These are phyloP conservation scores for Pitangus sulphuratus DNA, from an alignment of 2,797 vertebrate species.

Conservation along the genomic window DNA sequence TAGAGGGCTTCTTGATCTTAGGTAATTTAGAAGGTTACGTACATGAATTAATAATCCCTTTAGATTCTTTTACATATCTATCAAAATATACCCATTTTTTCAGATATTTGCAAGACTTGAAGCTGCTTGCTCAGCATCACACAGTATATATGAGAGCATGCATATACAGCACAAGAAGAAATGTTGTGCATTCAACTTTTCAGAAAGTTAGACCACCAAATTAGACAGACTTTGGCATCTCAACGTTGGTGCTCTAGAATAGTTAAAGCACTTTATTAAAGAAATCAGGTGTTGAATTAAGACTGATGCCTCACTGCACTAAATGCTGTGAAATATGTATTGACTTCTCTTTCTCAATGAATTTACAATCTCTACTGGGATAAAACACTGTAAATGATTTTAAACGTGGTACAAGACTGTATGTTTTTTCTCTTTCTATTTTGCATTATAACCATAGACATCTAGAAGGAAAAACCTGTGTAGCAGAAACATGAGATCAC, in stretches of 20 bases:
- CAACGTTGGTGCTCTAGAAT: background rate
- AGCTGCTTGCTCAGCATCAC: background rate
- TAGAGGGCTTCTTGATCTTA: background rate
- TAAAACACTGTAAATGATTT: background rate
- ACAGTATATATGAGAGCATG: accelerated
- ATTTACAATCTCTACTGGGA: background rate
- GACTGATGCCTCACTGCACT: background rate
- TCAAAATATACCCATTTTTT: background rate
- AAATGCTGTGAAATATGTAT: background rate
- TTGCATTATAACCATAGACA: background rate
- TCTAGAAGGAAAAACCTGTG: background rate
- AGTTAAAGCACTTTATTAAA: background rate
- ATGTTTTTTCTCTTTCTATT: background rate
- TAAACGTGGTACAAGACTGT: background rate
- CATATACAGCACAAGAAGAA: background rate
- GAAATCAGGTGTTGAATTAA: background rate
- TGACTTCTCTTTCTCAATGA: background rate
- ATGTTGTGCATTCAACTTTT: background rate
- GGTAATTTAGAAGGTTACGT: background rate
- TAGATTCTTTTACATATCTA: background rate
- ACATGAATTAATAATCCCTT: background rate
- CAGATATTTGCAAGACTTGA: background rate
- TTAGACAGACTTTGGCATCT: background rate
- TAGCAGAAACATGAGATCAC: background rate
- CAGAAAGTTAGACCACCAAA: background rate